Base-by-base conservation (phyloP, 1,140 invertebrate genomes). In the Sycophaga agraensis region DNA sequence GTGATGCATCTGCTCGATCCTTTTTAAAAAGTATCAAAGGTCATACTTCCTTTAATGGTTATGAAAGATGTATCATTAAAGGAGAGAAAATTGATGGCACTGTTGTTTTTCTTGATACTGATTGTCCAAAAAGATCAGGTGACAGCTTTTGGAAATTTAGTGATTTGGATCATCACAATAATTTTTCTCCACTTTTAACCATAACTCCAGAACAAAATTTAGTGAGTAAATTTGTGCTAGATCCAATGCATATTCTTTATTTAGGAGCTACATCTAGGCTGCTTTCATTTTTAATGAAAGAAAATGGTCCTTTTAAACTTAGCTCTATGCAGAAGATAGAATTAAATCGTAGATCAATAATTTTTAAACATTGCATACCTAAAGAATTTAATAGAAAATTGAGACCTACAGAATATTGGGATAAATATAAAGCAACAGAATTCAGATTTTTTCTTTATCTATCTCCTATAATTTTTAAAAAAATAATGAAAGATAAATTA, bases 1-100 rank as follows among this genome's bases (percentile, higher is more conserved):
- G 40, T 31, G 63, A 65, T 12, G n/a, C 14, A 35, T 35, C 59
- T 1, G 50, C 59, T 0, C n/a, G 50, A 34, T 9, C 59, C 0
- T 14, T 39, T 1, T 5, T 46, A 17, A 53, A 54, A n/a, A 9
- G 12, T 17, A 34, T 26, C 21, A 48, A 39, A 39, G 50, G 59
- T 6, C 40, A 61, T 40, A 50, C 31, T 1, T 21, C 17, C 22
- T n/a, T 24, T 31, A 7, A 45, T n/a, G 16, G 34, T 14, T 62
- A 39, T 37, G 39, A 53, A 43, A 43, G 49, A 40, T 53, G 59
- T 26, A 6, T 24, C 1, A 11, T 24, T 1, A 17, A 8, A 4
- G 59, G 6, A 8, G 1, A 19, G 26, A 53, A 17, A 37, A 7
- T 26, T 16, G 6, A 53, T 26, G 3, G 4, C 2, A 8, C 16